Evolutionary conservation across 1,140 invertebrate genomes (phyloP).

Genomic region (Cotesia chilonis): DNA sequence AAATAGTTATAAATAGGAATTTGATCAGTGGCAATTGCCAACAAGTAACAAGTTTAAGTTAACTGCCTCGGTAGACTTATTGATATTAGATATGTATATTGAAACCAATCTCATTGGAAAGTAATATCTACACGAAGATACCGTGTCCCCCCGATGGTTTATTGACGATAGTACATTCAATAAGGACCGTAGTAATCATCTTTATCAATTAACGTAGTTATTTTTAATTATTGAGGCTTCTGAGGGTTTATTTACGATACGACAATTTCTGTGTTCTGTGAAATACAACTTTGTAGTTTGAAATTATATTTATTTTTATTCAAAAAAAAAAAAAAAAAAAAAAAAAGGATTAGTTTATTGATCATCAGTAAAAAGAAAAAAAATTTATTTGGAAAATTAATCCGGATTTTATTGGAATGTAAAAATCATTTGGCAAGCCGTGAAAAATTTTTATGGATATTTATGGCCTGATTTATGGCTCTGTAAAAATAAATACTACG

Average conservation of each 20-base stretch:
- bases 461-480: too few relatives aligned
- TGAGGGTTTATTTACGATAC: too few relatives aligned
- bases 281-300: neutral
- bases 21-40: constrained; percentile 26
- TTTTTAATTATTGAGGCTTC: too few relatives aligned
- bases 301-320: neutral
- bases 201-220: too few relatives aligned
- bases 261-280: too few relatives aligned
- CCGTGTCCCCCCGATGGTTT: neutral
- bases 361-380: neutral
- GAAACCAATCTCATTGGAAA: constrained; percentile 13
- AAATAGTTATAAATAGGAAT: neutral
- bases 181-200: too few relatives aligned
- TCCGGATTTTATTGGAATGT: neutral
- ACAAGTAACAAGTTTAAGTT: too few relatives aligned
- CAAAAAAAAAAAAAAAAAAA: neutral
- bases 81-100: neutral
- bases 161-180: too few relatives aligned
- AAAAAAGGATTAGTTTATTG: neutral
- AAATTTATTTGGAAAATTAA: neutral
- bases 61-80: too few relatives aligned
- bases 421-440: neutral
- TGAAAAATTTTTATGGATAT: too few relatives aligned
- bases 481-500: too few relatives aligned
- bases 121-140: constrained; percentile 7